These are phyloP conservation scores for Thaumatotibia leucotreta DNA, from an alignment of 1,140 invertebrate genomes.

Conservation along the genomic window DNA sequence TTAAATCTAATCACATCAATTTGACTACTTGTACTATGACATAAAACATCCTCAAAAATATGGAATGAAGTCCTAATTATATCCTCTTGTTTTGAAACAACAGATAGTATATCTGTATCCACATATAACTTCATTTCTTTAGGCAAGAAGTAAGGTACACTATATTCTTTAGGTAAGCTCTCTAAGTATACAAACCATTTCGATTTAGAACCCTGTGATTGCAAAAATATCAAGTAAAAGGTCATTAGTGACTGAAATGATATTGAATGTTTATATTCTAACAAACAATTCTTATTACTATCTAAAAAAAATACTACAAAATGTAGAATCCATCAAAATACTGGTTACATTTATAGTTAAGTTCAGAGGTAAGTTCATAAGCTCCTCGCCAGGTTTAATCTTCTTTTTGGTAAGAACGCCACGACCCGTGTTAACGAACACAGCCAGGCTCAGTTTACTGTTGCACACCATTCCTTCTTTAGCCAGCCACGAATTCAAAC, in stretches of 20 bases:
- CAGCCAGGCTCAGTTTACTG: conserved; percentile 60
- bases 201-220: conserved; percentile 58
- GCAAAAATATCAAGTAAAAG: conserved; percentile 78
- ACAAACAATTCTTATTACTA: conserved; percentile 45
- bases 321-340: conserved; percentile 60
- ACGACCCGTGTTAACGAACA: conserved; percentile 77
- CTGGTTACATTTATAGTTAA: conserved; percentile 78
- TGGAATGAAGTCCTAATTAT: conserved; percentile 64
- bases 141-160: conserved; percentile 75
- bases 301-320: conserved; percentile 70
- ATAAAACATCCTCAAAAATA: conserved; percentile 57
- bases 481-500: conserved; percentile 72
- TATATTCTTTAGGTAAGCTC: conserved; percentile 78
- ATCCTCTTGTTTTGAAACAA: conserved; percentile 52
- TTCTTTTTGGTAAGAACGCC: conserved; percentile 78
- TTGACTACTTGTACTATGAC: conserved; percentile 36
- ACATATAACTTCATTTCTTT: conserved; percentile 58
- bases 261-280: conserved; percentile 49
- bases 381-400: conserved; percentile 70
- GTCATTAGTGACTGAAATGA: conserved; percentile 76
- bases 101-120: conserved; percentile 52
- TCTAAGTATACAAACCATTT: conserved; percentile 78
- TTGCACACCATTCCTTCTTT: conserved; percentile 58
- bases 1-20: conserved; percentile 35
- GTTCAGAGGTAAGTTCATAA: conserved; percentile 78